Evolutionary conservation across 2,113 vertebrate genomes (phyloP).

Genomic region (Daphoenositta chrysoptera): DNA sequence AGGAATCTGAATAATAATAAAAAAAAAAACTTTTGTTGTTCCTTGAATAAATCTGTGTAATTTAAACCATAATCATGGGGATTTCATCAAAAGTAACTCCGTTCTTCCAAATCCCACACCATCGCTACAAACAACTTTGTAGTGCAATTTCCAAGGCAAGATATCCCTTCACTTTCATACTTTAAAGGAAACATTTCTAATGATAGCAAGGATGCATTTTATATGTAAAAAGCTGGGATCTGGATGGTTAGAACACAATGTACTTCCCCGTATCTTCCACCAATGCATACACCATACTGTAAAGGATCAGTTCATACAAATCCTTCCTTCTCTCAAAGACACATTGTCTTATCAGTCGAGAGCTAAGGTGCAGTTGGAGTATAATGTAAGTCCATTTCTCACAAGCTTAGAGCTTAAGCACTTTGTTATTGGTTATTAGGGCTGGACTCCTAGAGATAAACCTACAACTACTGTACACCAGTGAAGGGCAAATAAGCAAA

Average conservation of each 20-base stretch:
- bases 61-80: slow-evolving; percentile 57
- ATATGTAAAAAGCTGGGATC: background rate
- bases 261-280: background rate
- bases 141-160: slow-evolving; percentile 50
- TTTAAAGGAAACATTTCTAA: slow-evolving; percentile 39
- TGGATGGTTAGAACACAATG: background rate
- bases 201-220: background rate
- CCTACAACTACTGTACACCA: slow-evolving; percentile 57
- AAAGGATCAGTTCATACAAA: slow-evolving; percentile 47
- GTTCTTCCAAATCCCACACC: slow-evolving; percentile 39
- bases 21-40: slow-evolving; percentile 39
- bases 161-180: slow-evolving; percentile 19
- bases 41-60: slow-evolving; percentile 66
- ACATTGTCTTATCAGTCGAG: slow-evolving; percentile 61
- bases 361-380: slow-evolving; percentile 57
- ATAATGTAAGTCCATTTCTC: slow-evolving; percentile 57
- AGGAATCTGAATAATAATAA: slow-evolving; percentile 48
- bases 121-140: slow-evolving; percentile 29
- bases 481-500: slow-evolving; percentile 77
- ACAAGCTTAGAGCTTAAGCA: slow-evolving; percentile 67
- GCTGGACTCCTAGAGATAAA: slow-evolving; percentile 70
- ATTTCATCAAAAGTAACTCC: slow-evolving; percentile 63
- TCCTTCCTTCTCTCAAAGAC: slow-evolving; percentile 47
- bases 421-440: slow-evolving; percentile 66
- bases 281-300: background rate